Percentiles rank a stretch among this genome's conserved stretches.
phyloP scores from a whole-genome alignment of 2,113 vertebrate genomes.

The Nycticryphes semicollaris region DNA sequence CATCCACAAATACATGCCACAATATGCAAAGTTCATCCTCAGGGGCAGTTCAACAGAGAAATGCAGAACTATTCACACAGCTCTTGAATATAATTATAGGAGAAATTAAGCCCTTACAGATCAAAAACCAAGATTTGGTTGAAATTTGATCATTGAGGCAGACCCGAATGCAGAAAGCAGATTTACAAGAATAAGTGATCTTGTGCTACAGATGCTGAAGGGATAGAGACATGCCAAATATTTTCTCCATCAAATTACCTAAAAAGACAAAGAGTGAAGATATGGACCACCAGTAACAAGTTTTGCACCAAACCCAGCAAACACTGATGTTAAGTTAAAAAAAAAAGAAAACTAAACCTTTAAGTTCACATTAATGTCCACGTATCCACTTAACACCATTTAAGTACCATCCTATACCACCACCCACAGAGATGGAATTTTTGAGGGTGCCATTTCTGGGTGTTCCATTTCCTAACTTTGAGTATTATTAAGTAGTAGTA shows the following conservation, averaged over 20 bases:
- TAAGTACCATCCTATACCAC: background rate
- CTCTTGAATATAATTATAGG: background rate
- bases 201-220: background rate
- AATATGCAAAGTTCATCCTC: background rate
- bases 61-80: background rate
- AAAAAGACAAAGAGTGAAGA: background rate
- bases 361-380: background rate
- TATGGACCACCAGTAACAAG: background rate
- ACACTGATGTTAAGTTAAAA: background rate
- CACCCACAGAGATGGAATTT: background rate
- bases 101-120: background rate
- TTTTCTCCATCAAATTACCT: background rate
- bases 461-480: background rate
- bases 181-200: background rate
- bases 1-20: background rate
- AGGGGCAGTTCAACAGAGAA: background rate
- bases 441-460: background rate
- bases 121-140: background rate
- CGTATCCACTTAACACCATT: fast-evolving
- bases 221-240: background rate
- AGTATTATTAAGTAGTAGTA: background rate
- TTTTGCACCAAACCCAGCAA: background rate
- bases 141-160: background rate
- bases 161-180: background rate
- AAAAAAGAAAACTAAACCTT: background rate